Percentiles rank a stretch among this genome's conserved stretches.
Conservation (phyloP, 2,888 invertebrate species). For the Noctua pronuba region DNA sequence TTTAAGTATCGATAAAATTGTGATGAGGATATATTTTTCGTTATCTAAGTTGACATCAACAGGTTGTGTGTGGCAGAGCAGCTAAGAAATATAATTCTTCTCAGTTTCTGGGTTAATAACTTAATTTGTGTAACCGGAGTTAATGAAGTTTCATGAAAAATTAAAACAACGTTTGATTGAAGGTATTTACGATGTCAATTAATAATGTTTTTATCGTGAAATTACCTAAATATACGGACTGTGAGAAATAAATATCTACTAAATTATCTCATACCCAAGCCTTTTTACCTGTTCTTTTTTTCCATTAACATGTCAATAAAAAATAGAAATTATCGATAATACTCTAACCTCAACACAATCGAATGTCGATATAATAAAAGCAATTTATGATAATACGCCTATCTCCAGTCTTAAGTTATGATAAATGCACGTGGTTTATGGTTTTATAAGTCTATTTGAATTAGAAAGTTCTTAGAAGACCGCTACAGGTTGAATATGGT, state of each 20-base stretch:
- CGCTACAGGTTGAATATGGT: constrained; percentile 34
- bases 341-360: constrained; percentile 28
- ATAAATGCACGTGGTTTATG: constrained; percentile 59
- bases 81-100: background rate
- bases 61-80: constrained; percentile 6
- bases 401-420: constrained; percentile 33
- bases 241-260: background rate
- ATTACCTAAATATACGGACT: background rate
- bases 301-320: constrained; percentile 30
- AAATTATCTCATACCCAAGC: background rate
- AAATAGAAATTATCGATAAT: constrained; percentile 41
- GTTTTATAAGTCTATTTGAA: constrained; percentile 53
- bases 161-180: background rate
- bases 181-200: background rate
- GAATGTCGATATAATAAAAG: constrained; percentile 45
- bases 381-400: constrained; percentile 33
- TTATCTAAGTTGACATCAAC: constrained; percentile 13
- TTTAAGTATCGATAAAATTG: constrained; percentile 43
- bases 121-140: constrained; percentile 6
- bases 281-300: background rate
- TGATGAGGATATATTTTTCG: background rate
- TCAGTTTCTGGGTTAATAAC: background rate
- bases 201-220: background rate
- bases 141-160: background rate
- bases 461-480: constrained; percentile 65